Evolutionary conservation across 2,113 vertebrate species (phyloP).

Genomic region (Eretmochelys imbricata): DNA sequence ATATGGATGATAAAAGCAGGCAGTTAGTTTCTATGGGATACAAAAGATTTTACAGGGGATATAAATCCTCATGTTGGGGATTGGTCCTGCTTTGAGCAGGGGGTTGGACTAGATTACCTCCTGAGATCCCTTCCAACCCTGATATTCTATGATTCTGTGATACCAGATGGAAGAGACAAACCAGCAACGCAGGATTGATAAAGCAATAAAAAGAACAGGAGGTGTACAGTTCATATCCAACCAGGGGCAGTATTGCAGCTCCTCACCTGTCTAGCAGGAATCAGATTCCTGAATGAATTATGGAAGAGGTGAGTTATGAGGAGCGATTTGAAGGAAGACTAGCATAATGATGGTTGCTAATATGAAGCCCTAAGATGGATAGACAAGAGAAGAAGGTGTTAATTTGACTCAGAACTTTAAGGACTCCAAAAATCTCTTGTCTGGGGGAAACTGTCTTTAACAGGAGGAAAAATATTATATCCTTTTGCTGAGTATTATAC

Average conservation of each 20-base stretch:
- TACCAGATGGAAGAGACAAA: not conserved
- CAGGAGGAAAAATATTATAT: not conserved
- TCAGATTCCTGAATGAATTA: not conserved
- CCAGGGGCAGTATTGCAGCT: not conserved
- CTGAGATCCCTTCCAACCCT: too few species aligned
- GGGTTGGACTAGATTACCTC: too few species aligned
- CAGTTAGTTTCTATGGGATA: not conserved
- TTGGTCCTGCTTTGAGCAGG: too few species aligned
- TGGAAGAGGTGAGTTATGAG: not conserved
- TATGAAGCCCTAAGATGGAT: not conserved
- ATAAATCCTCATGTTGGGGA: not conserved
- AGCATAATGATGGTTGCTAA: not conserved
- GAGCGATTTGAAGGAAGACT: not conserved
- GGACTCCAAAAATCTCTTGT: not conserved
- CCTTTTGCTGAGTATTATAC: constrained; percentile 12
- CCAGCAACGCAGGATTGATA: not conserved
- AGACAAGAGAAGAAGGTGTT: not conserved
- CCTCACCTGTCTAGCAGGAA: not conserved
- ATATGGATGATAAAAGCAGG: constrained; percentile 15
- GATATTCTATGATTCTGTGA: too few species aligned
- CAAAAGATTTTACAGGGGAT: constrained; percentile 3
- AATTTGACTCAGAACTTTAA: not conserved
- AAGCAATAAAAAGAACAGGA: not conserved
- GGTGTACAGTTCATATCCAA: not conserved
- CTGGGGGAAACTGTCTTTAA: not conserved